Evolutionary conservation across 2,113 vertebrate genomes (phyloP), one percentile per base, ranked within the genome.

Genomic region (Platichthys stellatus): DNA sequence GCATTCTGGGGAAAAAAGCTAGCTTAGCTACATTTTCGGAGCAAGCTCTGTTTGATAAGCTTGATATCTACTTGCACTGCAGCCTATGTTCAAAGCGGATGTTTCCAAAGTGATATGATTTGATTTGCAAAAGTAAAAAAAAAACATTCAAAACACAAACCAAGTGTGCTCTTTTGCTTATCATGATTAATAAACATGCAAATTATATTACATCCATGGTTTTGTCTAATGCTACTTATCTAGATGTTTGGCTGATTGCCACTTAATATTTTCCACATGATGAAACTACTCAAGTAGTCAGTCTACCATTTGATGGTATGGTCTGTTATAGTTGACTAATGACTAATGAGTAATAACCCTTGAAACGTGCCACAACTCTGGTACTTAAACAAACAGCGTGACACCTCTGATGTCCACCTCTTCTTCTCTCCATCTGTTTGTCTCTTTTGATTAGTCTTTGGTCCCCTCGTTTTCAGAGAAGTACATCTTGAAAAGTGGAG

Each of bases 401-500:
- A 24, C 56, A 14, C 23, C 12, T 24, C 21, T 24, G 56, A 59
- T 35, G 49, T 71, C 56, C 60, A 59, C 51, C 45, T 62, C 56
- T 63, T 15, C 21, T n/a, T 70, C 47, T 15, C 64, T 71, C 20
- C 28, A 65, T 84, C 49, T 74, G 21, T 79, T 67, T 82, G 61
- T 72, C 63, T 57, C 24, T 81, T 78, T 77, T 65, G 59, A 78
- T 74, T 74, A 76, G 56, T 69, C 64, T 74, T 68, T 81, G 64
- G 57, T 80, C 78, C 51, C 35, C 78, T 70, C 71, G 72, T 88
- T 89, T 87, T 88, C 45, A 78, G 63, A 80, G 69, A 54, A 84
- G 72, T 79, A 87, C 65, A 83, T 91, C 76, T 86, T 83, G 57
- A 80, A 80, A 84, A 76, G 53, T 82, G 61, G 24, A 81, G 57